These are phyloP conservation scores for Notodonta dromedarius DNA, from an alignment of 2,888 invertebrate species.

Conservation along the genomic window DNA sequence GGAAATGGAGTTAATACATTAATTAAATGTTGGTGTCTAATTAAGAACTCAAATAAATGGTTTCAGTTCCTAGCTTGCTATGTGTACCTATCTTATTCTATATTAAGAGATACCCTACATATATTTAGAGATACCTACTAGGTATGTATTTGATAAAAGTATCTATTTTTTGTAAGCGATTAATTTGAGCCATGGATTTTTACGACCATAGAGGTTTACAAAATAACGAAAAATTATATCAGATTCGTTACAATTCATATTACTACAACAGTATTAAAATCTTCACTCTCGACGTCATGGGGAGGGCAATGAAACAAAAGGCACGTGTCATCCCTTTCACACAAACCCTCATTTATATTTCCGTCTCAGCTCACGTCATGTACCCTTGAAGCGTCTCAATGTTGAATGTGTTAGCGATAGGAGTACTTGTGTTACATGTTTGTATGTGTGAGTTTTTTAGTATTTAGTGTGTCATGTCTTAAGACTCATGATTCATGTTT, in stretches of 20 bases:
- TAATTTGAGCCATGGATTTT: no score
- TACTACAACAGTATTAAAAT: constrained; percentile 80
- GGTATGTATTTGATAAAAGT: no score
- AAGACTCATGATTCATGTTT: constrained; percentile 45
- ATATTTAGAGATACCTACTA: no score
- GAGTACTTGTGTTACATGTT: constrained; percentile 49
- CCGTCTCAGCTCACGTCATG: constrained; percentile 62
- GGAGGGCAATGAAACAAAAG: constrained; percentile 82
- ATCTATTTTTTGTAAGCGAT: no score
- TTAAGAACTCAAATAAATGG: no score
- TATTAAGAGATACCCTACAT: no score
- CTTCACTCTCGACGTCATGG: constrained; percentile 66
- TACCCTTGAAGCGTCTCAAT: constrained; percentile 72
- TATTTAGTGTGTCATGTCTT: constrained; percentile 47
- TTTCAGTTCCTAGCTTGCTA: no score
- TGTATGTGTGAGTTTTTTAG: constrained; percentile 52
- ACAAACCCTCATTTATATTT: constrained; percentile 56
- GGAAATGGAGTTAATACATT: no score
- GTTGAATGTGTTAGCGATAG: constrained; percentile 67
- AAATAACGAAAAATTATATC: neutral
- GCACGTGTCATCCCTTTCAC: constrained; percentile 56
- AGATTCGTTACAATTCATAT: constrained; percentile 19
- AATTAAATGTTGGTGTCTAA: no score
- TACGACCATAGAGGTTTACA: no score
- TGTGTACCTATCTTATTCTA: no score